Conservation (phyloP, 2,113 vertebrate genomes). For the Egretta garzetta region DNA sequence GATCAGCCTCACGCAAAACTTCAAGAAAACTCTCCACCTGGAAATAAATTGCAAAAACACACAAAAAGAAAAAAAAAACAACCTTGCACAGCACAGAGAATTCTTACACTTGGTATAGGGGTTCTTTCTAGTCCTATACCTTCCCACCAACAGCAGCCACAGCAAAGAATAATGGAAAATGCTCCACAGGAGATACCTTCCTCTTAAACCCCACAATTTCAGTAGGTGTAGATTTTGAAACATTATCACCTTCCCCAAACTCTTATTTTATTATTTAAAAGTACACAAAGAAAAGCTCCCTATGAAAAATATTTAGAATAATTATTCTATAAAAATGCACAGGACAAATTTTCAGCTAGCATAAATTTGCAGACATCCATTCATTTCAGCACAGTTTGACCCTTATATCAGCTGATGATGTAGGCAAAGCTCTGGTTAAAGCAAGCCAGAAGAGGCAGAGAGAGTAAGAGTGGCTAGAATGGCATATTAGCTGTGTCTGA, state of each 20-base stretch:
- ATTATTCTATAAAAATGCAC: not conserved
- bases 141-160: not conserved
- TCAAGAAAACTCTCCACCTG: conserved; percentile 86
- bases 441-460: not conserved
- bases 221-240: not conserved
- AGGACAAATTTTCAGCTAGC: not conserved
- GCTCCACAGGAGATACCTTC: not conserved
- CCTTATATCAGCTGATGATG: not conserved
- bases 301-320: not conserved
- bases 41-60: conserved; percentile 15
- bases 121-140: not conserved
- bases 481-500: not conserved
- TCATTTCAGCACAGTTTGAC: not conserved
- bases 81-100: not conserved
- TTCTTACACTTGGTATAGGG: not conserved
- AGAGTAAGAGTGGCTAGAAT: not conserved
- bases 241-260: not conserved
- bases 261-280: not conserved
- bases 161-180: not conserved
- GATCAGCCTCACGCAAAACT: conserved; percentile 82
- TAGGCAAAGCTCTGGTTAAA: not conserved
- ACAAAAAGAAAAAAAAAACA: not conserved
- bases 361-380: not conserved
- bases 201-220: not conserved
- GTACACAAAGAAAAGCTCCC: not conserved